phyloP scores from a whole-genome alignment of 2,113 vertebrate species.

The Maccullochella peelii region DNA sequence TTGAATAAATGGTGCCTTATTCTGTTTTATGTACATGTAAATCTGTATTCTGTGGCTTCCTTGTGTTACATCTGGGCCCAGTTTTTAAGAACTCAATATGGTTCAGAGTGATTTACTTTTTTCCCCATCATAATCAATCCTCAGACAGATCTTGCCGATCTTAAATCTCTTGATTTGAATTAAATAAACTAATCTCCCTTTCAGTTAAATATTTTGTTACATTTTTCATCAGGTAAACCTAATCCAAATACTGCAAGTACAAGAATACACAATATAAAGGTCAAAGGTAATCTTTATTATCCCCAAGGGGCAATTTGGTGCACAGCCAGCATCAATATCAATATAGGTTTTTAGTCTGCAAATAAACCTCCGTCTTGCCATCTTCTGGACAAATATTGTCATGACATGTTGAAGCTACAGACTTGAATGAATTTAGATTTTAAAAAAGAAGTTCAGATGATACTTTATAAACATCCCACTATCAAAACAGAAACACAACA shows the following conservation, averaged over 20 bases:
- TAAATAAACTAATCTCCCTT: neutral
- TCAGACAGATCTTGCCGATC: neutral
- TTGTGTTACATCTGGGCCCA: neutral
- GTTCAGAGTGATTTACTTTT: neutral
- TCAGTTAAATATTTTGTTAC: neutral
- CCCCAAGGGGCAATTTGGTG: too few species aligned
- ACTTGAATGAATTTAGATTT: neutral
- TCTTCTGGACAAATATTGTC: constrained; percentile 30
- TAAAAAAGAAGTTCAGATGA: neutral
- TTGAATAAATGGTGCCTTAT: neutral
- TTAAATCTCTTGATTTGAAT: neutral
- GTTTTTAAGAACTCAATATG: neutral
- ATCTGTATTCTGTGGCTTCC: neutral
- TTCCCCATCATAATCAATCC: too few species aligned
- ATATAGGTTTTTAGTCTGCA: neutral
- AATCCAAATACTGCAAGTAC: neutral
- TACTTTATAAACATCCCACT: neutral
- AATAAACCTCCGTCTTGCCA: neutral
- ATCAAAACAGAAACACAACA: neutral
- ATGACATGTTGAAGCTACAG: neutral
- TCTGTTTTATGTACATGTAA: neutral
- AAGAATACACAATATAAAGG: too few species aligned
- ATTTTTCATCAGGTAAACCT: neutral
- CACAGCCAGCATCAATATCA: too few species aligned
- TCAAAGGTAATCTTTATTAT: too few species aligned